Evolutionary conservation across 2,888 invertebrate genomes (phyloP).

Genomic region (Dendrolimus houi): DNA sequence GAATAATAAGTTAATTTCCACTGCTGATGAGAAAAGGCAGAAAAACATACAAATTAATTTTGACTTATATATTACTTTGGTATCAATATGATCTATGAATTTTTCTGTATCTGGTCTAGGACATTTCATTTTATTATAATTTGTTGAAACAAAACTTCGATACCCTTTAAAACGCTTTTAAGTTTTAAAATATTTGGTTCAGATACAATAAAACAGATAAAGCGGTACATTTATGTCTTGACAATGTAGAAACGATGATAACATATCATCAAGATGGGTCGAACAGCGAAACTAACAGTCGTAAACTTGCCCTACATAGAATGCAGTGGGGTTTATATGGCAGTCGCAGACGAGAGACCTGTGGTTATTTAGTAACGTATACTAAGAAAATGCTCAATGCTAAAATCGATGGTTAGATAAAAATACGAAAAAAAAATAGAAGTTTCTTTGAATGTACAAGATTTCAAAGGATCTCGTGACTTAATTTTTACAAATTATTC

Average conservation of each 20-base stretch:
- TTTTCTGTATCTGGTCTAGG: too few relatives aligned
- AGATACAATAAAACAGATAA: neutral
- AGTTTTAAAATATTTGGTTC: neutral
- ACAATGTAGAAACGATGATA: slow-evolving; percentile 43
- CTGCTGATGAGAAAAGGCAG: too few relatives aligned
- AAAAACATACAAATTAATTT: too few relatives aligned
- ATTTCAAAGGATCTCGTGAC: too few relatives aligned
- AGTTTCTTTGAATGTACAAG: too few relatives aligned
- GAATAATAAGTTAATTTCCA: too few relatives aligned
- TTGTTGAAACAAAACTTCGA: neutral
- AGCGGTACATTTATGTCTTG: slow-evolving; percentile 6
- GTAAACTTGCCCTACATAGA: slow-evolving; percentile 51
- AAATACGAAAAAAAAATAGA: too few relatives aligned
- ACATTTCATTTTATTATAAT: neutral
- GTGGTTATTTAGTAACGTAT: neutral
- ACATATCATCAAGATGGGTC: slow-evolving; percentile 49
- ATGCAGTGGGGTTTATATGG: slow-evolving; percentile 26
- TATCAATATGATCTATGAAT: too few relatives aligned
- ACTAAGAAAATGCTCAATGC: too few relatives aligned
- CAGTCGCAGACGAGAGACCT: slow-evolving; percentile 26
- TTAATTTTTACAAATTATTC: too few relatives aligned
- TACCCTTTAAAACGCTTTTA: neutral
- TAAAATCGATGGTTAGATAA: too few relatives aligned
- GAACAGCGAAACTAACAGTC: slow-evolving; percentile 54
- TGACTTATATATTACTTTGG: too few relatives aligned